A percentile compares a stretch with the other conserved stretches of the same genome.
These are phyloP conservation scores for Phyllostomus hastatus DNA, from an alignment of 2,113 vertebrate genomes.

Conservation along the genomic window DNA sequence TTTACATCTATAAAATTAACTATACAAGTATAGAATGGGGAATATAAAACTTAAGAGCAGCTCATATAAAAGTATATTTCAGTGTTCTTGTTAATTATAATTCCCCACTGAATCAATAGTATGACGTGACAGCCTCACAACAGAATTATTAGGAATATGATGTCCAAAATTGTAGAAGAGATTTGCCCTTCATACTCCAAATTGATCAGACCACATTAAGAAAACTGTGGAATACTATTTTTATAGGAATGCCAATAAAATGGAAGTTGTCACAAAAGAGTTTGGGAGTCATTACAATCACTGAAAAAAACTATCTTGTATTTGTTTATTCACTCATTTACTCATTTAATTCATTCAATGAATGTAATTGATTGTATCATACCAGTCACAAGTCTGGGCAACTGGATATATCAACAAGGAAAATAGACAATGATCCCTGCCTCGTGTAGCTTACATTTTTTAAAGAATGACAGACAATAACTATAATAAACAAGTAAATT, in stretches of 20 bases:
- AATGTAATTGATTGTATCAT: background rate
- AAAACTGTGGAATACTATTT: background rate
- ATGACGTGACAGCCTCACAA: background rate
- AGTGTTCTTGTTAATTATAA: background rate
- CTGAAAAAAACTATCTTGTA: background rate
- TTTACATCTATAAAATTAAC: background rate
- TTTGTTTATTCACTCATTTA: background rate
- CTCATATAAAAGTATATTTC: background rate
- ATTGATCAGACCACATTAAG: background rate
- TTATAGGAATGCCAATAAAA: background rate
- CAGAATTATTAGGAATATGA: background rate
- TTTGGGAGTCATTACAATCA: background rate
- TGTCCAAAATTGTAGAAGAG: background rate
- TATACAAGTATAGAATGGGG: background rate
- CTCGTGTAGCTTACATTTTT: background rate
- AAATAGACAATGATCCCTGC: background rate
- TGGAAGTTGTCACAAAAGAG: background rate
- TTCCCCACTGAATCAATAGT: background rate
- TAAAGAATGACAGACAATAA: background rate
- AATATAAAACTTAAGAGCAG: background rate
- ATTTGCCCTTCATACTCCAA: background rate
- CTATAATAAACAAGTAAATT: background rate
- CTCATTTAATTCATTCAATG: background rate
- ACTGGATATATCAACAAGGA: background rate
- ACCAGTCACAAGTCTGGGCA: background rate